Evolutionary conservation across 2,888 invertebrate species (phyloP).

Genomic region (Amiota mariae): DNA sequence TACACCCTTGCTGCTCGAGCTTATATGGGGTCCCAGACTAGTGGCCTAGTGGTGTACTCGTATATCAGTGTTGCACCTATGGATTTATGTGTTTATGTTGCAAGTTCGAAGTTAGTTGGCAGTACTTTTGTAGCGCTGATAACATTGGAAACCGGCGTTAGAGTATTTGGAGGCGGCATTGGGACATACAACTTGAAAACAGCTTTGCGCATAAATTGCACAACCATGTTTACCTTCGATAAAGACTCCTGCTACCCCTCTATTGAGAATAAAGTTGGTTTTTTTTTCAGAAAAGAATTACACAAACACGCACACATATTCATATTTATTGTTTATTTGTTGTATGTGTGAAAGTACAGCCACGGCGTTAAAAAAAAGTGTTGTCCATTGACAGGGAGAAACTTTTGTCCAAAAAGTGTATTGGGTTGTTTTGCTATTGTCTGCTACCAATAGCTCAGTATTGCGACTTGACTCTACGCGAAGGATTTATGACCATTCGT

Average conservation of each 20-base stretch:
- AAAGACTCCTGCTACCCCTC: too few species aligned
- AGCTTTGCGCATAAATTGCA: constrained; percentile 19
- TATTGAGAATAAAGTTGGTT: too few species aligned
- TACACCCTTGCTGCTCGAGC: too few species aligned
- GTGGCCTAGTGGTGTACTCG: constrained; percentile 50
- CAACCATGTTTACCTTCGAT: neutral
- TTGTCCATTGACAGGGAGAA: too few species aligned
- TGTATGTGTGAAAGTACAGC: neutral
- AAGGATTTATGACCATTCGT: too few species aligned
- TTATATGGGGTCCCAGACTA: too few species aligned
- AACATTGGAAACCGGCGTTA: neutral
- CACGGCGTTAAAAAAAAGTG: neutral
- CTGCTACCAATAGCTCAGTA: too few species aligned
- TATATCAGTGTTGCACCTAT: constrained; percentile 56
- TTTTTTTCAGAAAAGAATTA: neutral
- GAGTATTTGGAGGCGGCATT: neutral
- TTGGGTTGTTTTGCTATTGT: too few species aligned
- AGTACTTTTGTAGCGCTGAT: constrained; percentile 19
- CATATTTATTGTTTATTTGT: neutral
- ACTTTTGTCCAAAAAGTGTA: too few species aligned
- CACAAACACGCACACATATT: neutral
- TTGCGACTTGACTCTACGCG: too few species aligned
- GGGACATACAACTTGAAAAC: constrained; percentile 1
- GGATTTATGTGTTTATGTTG: constrained; percentile 67
- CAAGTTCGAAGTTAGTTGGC: constrained; percentile 65